Base-by-base conservation (phyloP, 2,797 vertebrate genomes). In the Myiotriccus ornatus region DNA sequence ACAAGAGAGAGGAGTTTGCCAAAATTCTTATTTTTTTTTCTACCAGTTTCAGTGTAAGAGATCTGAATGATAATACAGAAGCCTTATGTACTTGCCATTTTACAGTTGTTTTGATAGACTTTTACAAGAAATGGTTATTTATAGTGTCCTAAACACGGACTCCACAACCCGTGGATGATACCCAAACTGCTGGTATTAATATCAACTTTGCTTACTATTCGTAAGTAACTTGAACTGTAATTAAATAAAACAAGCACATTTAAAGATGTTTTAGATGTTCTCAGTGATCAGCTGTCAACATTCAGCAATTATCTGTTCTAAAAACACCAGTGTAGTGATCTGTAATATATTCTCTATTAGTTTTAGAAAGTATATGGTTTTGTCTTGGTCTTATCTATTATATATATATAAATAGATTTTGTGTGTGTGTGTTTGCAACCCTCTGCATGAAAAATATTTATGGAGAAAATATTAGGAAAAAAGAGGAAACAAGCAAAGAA, bases 191-290 rank as follows among this genome's bases (percentile, higher is more conserved):
- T 74, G 60, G 10, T 47, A 69, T 60, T 21, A 52, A 32, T 50
- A 43, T 13, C 60, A 12, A 10, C 62, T 82, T 77, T 84, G 8
- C 12, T 89, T 65, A 50, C 77, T 90, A 84, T 85, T 94, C 57
- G 80, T 86, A 71, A 89, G 67, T 43, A 92, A 94, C 25, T 87
- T 95, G 73, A 94, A 80, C 77, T 84, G 81, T 94, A 97, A 95
- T 94, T 76, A 96, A 97, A 96, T 93, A 95, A 97, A 97, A 75
- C 63, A 96, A 94, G 79, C 18, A 73, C 35, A 92, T 83, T 94
- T 91, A 88, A 95, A 73, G 52, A 83, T 39, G 16, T 11, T 84
- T 97, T 94, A 95, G 83, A 88, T 94, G 59, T 82, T 69, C 52
- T 92, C 44, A 59, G 15, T 82, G 79, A 87, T 91, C 80, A 84